Base-by-base conservation (phyloP, 2,797 vertebrate genomes). In the Sternotherus odoratus region DNA sequence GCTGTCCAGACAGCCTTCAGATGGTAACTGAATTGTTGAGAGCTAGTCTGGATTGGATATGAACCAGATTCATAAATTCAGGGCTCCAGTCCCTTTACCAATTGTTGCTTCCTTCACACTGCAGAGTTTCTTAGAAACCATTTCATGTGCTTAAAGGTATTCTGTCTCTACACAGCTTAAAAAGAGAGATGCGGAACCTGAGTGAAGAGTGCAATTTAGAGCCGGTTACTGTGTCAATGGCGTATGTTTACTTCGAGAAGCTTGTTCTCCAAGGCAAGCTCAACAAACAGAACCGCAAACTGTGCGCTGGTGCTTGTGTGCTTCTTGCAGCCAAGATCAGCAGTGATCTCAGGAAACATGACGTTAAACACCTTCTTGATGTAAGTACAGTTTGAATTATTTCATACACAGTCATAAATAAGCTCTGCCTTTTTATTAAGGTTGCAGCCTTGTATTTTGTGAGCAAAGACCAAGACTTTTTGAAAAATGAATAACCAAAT, bases 181-280 rank as follows among this genome's bases (percentile, higher is more conserved):
- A 99, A 97, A 98, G 99, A 91, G 99, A 99, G 95, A 99, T 99
- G 99, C 98, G 98, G 56, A 98, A 98, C 3, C 98, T 99, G 95
- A 99, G 99, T 0, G 99, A 99, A 90, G 99, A 99, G 96, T 99
- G 99, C 88, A 97, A 91, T 30, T 97, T 99, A 75, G 99, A 99
- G 98, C 99, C 99, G 0, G 99, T 99, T 86, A 99, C 99, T 24
- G 98, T 99, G 93, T 99, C 98, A 89, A 99, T 99, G 99, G 99
- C 99, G 51, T 99, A 99, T 30, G 99, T 99, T 93, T 99, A 99
- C 98, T 99, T 99, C 57, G 99, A 99, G 98, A 99, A 99, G 98
- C 98, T 99, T 33, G 99, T 99, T 94, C 98, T 99, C 81, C 99
- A 99, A 98, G 99, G 99, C 93, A 99, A 98, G 51, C 98, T 99